Conservation (phyloP, 1,140 invertebrate species). For the Forficula auricularia region DNA sequence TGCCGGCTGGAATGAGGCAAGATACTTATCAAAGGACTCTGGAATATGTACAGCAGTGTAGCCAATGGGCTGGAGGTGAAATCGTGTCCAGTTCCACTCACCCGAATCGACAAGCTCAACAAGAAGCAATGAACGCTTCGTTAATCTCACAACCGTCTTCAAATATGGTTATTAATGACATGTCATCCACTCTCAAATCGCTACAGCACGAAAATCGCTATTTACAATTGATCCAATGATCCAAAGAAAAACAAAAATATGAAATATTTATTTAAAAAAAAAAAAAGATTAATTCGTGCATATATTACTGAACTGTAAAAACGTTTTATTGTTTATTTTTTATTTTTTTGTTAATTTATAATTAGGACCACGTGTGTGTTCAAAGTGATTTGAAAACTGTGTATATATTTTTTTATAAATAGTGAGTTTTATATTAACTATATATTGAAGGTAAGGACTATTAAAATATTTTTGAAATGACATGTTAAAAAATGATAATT, state of each 20-base stretch:
- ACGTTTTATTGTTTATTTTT: no score
- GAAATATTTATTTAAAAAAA: no score
- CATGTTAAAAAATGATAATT: no score
- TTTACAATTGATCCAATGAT: constrained; percentile 65
- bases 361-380: no score
- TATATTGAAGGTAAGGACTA: no score
- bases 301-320: no score
- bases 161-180: constrained; percentile 91
- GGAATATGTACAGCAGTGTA: constrained; percentile 79
- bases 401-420: no score
- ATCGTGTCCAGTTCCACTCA: constrained; percentile 55
- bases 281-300: no score
- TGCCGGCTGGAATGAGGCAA: constrained; percentile 45
- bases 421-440: no score
- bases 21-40: constrained; percentile 75
- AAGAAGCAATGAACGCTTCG: constrained; percentile 8
- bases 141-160: constrained; percentile 29
- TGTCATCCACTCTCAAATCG: constrained; percentile 78
- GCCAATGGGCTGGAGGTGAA: constrained; percentile 45
- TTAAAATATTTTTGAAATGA: no score
- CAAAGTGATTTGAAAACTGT: no score
- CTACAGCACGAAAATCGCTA: constrained; percentile 82
- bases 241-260: not conserved
- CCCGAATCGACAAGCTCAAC: constrained; percentile 32
- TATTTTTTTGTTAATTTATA: no score